Evolutionary conservation across 2,113 vertebrate genomes (phyloP).

Genomic region (Lepus europaeus): DNA sequence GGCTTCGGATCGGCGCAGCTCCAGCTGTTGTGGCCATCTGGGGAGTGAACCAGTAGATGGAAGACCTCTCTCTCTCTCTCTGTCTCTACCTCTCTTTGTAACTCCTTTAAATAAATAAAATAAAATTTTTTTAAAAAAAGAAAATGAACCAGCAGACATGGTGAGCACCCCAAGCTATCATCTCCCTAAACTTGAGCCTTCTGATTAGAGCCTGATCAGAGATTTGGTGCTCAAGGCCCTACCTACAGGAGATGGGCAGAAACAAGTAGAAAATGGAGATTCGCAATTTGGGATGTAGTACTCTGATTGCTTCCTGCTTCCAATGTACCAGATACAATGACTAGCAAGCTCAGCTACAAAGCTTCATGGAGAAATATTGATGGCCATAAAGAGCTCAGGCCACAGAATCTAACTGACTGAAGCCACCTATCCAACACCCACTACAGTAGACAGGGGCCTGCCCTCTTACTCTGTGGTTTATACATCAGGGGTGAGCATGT

Average conservation of each 20-base stretch:
- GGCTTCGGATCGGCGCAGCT: too few species aligned
- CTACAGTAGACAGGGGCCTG: neutral
- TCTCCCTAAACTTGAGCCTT: neutral
- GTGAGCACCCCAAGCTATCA: neutral
- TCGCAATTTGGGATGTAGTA: neutral
- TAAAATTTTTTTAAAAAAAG: neutral
- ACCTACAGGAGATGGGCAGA: accelerated
- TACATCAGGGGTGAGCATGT: too few species aligned
- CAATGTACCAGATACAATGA: neutral
- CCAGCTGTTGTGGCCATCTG: too few species aligned
- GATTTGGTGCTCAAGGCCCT: neutral
- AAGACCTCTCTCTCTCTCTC: too few species aligned
- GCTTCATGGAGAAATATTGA: neutral
- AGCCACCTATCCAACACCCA: neutral
- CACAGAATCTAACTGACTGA: neutral
- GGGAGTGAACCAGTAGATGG: too few species aligned
- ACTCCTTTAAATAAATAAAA: neutral
- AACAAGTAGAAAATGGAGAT: neutral
- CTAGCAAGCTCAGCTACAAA: neutral
- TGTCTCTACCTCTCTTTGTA: too few species aligned
- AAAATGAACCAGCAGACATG: neutral
- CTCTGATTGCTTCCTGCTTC: neutral
- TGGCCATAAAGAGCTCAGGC: neutral
- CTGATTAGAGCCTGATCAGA: neutral
- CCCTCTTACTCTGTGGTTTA: neutral